phyloP scores from a whole-genome alignment of 1,140 invertebrate species.

The Palaemon carinicauda region DNA sequence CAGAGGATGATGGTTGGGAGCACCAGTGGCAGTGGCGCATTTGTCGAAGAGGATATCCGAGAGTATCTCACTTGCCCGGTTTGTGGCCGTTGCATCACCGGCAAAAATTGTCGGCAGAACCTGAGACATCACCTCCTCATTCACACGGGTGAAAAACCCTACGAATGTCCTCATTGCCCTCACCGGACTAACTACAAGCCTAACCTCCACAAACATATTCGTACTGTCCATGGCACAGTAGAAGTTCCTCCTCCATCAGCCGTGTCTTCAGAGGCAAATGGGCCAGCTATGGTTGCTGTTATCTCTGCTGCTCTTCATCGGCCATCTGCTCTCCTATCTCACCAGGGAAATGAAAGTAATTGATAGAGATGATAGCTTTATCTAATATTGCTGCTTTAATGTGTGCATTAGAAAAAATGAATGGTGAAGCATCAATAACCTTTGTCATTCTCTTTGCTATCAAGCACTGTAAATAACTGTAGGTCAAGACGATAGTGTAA shows the following conservation, averaged over 20 bases:
- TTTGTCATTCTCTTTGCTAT: too few species aligned
- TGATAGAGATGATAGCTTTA: too few species aligned
- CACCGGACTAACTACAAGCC: conserved; percentile 55
- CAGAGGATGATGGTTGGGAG: conserved; percentile 11
- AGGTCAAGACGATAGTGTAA: too few species aligned
- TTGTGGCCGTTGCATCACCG: conserved; percentile 52
- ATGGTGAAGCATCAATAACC: too few species aligned
- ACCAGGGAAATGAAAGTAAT: too few species aligned
- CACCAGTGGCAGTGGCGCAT: neutral
- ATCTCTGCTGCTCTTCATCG: too few species aligned
- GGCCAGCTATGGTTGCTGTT: too few species aligned
- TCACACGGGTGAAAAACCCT: conserved; percentile 59
- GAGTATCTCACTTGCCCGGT: conserved; percentile 50
- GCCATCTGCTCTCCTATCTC: too few species aligned
- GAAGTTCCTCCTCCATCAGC: neutral
- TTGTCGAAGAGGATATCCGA: conserved; percentile 20
- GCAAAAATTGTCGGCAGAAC: conserved; percentile 51
- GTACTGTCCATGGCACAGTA: conserved; percentile 38
- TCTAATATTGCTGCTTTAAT: too few species aligned
- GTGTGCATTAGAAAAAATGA: too few species aligned
- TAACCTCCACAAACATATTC: conserved; percentile 50
- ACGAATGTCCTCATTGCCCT: conserved; percentile 50
- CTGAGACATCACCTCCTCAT: conserved; percentile 54
- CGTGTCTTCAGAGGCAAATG: neutral
- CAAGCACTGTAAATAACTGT: too few species aligned